Evolutionary conservation across 1,140 invertebrate genomes (phyloP).

Genomic region (Drosophila novamexicana): DNA sequence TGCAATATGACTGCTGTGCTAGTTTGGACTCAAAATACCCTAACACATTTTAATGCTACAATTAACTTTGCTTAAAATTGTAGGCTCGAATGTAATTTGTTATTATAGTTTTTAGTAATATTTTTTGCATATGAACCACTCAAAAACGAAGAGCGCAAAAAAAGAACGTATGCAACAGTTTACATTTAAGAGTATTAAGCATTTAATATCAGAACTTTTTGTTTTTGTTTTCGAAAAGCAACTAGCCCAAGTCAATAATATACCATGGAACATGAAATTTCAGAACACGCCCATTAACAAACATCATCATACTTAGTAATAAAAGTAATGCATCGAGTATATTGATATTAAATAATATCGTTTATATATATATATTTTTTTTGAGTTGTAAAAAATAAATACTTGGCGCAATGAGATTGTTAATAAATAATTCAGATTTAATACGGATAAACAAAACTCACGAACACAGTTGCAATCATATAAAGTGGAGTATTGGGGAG

Average conservation of each 20-base stretch:
- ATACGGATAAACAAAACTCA: no score
- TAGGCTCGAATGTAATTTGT: conserved; percentile 42
- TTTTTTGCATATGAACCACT: neutral
- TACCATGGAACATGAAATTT: conserved; percentile 3
- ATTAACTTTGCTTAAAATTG: neutral
- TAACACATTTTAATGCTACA: neutral
- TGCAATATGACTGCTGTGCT: neutral
- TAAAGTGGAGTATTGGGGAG: no score
- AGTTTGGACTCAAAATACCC: neutral
- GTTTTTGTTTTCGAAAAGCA: conserved; percentile 24
- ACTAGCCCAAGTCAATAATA: neutral
- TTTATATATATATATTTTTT: conserved; percentile 11
- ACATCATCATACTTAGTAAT: neutral
- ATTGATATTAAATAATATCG: conserved; percentile 6
- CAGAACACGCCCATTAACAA: conserved; percentile 9
- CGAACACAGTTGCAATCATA: no score
- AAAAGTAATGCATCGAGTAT: conserved; percentile 5
- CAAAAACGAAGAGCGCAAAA: neutral
- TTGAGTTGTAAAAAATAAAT: conserved; percentile 12
- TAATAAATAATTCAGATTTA: neutral
- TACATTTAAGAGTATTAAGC: conserved; percentile 14
- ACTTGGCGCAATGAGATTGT: conserved; percentile 33
- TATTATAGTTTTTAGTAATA: conserved; percentile 36
- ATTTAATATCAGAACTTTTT: conserved; percentile 9
- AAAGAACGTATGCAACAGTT: neutral